Percentiles rank a stretch among this genome's conserved stretches.
Conservation (phyloP, 2,888 invertebrate species). For the Leptinotarsa juncta region DNA sequence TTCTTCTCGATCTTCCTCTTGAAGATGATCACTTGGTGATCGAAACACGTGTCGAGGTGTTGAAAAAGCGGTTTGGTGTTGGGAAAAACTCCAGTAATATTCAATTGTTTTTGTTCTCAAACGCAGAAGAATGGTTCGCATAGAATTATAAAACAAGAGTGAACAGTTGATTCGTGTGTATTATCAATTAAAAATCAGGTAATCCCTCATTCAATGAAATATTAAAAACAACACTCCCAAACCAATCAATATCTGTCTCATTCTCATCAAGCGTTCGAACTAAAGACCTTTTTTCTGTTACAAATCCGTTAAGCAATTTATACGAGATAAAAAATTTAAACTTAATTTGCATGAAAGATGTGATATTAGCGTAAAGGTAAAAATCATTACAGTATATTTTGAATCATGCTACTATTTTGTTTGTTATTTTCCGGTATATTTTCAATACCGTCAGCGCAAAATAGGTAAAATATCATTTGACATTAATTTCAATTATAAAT, state of each 20-base stretch:
- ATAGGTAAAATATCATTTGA: background rate
- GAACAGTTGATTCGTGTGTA: no score
- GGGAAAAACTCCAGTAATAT: no score
- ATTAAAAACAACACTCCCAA: background rate
- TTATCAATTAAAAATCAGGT: no score
- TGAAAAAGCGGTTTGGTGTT: no score
- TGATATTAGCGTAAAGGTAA: background rate
- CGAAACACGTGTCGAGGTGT: no score
- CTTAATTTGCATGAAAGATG: constrained; percentile 9
- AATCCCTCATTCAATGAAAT: background rate
- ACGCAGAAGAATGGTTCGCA: no score
- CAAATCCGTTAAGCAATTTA: background rate
- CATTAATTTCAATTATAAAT: no score
- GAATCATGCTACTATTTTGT: background rate
- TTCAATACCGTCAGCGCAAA: background rate
- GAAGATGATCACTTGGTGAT: no score
- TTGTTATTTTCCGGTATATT: background rate
- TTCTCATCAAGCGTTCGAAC: background rate
- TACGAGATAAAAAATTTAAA: constrained; percentile 9
- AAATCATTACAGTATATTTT: background rate
- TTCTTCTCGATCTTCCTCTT: no score
- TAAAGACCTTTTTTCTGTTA: background rate
- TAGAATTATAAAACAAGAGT: no score
- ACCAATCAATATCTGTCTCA: background rate
- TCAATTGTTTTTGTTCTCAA: no score